Conservation (phyloP, 2,888 invertebrate genomes). For the Smittia sp. region DNA sequence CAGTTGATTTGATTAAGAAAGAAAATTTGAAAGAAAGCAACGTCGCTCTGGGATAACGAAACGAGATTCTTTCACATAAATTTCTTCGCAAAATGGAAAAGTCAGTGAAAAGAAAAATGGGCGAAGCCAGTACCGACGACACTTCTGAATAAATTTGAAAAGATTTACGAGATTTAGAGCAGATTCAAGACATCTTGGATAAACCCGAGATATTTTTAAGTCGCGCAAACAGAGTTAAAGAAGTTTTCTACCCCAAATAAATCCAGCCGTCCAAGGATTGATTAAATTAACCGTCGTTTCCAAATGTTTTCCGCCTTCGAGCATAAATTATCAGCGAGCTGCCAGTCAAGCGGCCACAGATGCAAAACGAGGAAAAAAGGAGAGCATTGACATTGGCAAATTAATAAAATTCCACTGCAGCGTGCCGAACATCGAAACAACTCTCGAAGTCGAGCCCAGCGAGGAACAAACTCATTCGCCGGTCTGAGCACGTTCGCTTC, state of each 20-base stretch:
- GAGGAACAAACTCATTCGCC: no score
- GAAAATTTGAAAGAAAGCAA: no score
- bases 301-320: neutral
- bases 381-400: no score
- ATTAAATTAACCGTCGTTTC: conserved; percentile 11
- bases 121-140: neutral
- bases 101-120: neutral
- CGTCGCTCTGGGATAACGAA: no score
- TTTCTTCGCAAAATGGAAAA: neutral
- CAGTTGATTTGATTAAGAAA: no score
- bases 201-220: neutral
- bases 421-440: no score
- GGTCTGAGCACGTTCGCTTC: neutral
- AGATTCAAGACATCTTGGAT: neutral
- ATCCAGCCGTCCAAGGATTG: neutral
- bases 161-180: conserved; percentile 5
- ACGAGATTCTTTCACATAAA: neutral
- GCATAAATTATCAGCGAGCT: neutral
- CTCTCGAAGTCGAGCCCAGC: no score
- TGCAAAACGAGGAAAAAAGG: no score
- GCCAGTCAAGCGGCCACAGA: neutral
- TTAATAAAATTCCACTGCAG: no score
- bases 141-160: neutral
- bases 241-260: no score
- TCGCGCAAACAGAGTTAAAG: no score